A percentile compares a stretch with the other conserved stretches of the same genome.
phyloP scores from a whole-genome alignment of 2,888 invertebrate genomes.

The Spisula subtruncata region DNA sequence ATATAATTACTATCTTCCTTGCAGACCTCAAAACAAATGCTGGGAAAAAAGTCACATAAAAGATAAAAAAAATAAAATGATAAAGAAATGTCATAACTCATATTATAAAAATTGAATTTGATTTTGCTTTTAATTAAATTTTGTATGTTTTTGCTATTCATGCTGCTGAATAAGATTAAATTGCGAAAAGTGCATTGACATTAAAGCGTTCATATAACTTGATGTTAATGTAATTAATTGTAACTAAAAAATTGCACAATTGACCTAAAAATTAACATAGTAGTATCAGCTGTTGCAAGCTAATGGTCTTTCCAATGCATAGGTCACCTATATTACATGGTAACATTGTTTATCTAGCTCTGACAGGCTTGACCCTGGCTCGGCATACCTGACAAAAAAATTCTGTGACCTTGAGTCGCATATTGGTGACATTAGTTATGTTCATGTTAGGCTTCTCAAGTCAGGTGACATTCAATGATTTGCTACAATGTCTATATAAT shows the following conservation, averaged over 20 bases:
- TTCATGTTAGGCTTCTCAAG: slow-evolving; percentile 25
- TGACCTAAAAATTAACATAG: neutral
- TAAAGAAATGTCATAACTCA: too few relatives aligned
- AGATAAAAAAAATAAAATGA: too few relatives aligned
- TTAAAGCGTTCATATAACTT: too few relatives aligned
- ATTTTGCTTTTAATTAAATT: too few relatives aligned
- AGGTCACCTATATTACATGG: slow-evolving; percentile 12
- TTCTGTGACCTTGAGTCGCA: neutral
- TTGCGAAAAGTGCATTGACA: too few relatives aligned
- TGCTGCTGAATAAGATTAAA: too few relatives aligned
- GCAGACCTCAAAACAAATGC: too few relatives aligned
- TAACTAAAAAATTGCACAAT: neutral
- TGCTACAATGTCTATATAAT: slow-evolving; percentile 5
- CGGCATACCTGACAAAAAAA: neutral
- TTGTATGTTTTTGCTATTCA: too few relatives aligned
- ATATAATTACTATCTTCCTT: too few relatives aligned
- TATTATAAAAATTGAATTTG: too few relatives aligned
- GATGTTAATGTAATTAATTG: neutral
- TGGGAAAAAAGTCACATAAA: too few relatives aligned
- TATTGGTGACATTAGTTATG: slow-evolving; percentile 10
- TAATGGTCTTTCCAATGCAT: neutral
- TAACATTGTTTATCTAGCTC: slow-evolving; percentile 34
- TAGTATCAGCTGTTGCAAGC: neutral
- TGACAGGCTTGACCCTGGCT: slow-evolving; percentile 41
- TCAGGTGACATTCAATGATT: slow-evolving; percentile 12